phyloP scores from a whole-genome alignment of 2,888 invertebrate species.

The Choristoneura rosaceana region DNA sequence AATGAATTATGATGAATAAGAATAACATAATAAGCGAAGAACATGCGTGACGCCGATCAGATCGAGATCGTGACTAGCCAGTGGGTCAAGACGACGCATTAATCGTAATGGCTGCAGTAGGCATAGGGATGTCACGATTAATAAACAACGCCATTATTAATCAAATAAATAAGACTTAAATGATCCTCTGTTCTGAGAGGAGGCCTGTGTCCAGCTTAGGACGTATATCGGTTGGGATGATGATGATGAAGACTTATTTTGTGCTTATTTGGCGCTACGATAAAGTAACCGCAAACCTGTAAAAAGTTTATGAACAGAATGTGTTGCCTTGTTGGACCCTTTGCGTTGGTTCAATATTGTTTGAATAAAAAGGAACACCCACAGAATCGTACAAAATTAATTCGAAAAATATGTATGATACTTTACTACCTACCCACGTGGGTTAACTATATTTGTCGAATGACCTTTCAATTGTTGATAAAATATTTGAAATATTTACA shows the following conservation, averaged over 20 bases:
- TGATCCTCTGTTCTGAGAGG: not conserved
- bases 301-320: not conserved
- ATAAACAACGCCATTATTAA: conserved; percentile 18
- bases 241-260: too few relatives aligned
- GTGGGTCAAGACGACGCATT: conserved; percentile 74
- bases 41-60: conserved; percentile 33
- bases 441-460: conserved; percentile 30
- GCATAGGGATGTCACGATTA: conserved; percentile 40
- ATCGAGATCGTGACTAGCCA: conserved; percentile 66
- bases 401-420: conserved; percentile 17
- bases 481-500: conserved; percentile 6
- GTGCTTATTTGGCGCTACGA: not conserved
- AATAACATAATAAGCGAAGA: conserved; percentile 33
- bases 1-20: conserved; percentile 38
- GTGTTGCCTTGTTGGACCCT: not conserved
- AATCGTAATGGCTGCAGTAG: conserved; percentile 59
- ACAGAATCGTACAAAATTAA: conserved; percentile 22
- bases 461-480: conserved; percentile 33
- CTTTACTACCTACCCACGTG: conserved; percentile 34
- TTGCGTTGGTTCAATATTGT: not conserved
- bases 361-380: conserved; percentile 14
- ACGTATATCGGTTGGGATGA: too few relatives aligned
- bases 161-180: not conserved
- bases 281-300: not conserved
- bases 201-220: too few relatives aligned